Base-by-base conservation (phyloP, 1,140 invertebrate species). In the Nephila pilipes region DNA sequence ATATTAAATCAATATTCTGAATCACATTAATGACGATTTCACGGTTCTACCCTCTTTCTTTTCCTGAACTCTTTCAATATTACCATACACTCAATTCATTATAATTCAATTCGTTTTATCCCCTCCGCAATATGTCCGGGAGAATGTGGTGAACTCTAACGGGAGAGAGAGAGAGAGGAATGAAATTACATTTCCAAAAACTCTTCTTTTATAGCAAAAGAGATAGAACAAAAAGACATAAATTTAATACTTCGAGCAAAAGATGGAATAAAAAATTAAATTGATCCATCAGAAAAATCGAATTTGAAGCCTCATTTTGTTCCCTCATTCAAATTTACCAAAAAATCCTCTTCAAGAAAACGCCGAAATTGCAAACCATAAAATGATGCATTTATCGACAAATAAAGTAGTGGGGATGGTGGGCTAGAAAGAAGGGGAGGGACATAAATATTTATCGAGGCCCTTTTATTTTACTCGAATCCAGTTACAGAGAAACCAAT, bases 331-430 rank as follows among this genome's bases (percentile, higher is more conserved):
- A 32, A 85, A 88, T 88, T 46, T 88, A 32, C 32, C 65, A 25
- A n/a, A 65, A 88, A 88, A n/a, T 25, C 63, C 60, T 46, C 36
- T 8, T 85, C 6, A 46, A 18, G 55, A 60, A 18, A 55, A 36
- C 25, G 14, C 18, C 54, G 55, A 57, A 57, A 85, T 32, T 85
- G 54, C 29, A 16, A 46, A 46, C 57, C 46, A 88, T 60, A 65
- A 88, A 88, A 88, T 63, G 36, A 87, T 75, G 58, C 65, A 88
- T 69, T 88, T 88, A 88, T 88, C 87, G 87, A 75, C n/a, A 88
- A 88, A 88, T 65, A 69, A 69, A 36, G 22, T 75, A 46, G 54
- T 22, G 29, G 25, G 81, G n/a, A 10, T 20, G 80, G 38, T 1
- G 8, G 29, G 55, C 16, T 25, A 29, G 22, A 55, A 55, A 46